Percentiles rank a stretch among this genome's conserved stretches.
Evolutionary conservation across 2,113 vertebrate species (phyloP).

Genomic region (Regulus satrapa): DNA sequence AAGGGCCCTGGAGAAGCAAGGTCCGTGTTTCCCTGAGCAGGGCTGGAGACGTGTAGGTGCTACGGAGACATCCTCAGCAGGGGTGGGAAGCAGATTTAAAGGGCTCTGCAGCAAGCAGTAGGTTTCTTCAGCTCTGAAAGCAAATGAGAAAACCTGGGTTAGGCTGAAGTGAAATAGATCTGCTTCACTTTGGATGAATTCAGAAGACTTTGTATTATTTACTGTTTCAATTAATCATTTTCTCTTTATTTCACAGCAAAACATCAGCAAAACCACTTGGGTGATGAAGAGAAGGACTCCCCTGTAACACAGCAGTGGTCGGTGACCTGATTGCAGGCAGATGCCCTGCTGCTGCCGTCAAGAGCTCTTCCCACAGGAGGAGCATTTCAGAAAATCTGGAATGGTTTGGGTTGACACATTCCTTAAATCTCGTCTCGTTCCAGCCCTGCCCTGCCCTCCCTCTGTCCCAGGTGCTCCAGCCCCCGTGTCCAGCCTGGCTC

Average conservation of each 20-base stretch:
- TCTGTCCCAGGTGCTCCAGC: not conserved
- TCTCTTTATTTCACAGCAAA: not conserved
- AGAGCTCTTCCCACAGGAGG: not conserved
- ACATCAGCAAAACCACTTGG: not conserved
- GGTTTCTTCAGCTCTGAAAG: not conserved
- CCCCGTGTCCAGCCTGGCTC: not conserved
- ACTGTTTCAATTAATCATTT: not conserved
- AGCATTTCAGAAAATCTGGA: not conserved
- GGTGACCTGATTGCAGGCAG: not conserved
- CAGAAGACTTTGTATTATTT: not conserved
- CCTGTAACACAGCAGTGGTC: not conserved
- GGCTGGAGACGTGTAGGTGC: not conserved
- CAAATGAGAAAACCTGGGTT: not conserved
- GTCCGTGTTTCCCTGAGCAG: not conserved
- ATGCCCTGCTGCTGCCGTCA: not conserved
- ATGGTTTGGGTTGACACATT: not conserved
- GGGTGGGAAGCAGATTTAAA: not conserved
- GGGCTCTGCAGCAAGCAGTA: not conserved
- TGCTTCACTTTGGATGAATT: not conserved
- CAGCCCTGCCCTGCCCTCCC: too few species aligned
- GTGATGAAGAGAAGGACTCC: not conserved
- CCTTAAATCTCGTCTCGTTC: rapidly evolving
- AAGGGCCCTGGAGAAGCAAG: not conserved
- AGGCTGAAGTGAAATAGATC: not conserved
- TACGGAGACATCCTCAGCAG: not conserved